Conservation (phyloP, 2,113 vertebrate species). For the Rallus limicola region DNA sequence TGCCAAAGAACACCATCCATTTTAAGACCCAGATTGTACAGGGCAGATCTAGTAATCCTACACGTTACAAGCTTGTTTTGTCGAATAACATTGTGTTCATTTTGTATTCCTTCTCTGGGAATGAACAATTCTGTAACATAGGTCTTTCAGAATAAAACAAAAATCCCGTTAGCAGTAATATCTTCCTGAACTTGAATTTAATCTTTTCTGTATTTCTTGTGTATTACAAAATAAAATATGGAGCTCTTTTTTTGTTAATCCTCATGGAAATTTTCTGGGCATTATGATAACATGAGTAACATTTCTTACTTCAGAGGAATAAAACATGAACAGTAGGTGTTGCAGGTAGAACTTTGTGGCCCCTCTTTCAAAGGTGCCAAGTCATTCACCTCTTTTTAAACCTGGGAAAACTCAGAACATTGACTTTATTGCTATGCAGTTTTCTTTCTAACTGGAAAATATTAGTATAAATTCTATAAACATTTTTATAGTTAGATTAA, state of each 20-base stretch:
- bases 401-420: neutral
- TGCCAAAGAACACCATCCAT: slow-evolving; percentile 52
- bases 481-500: neutral
- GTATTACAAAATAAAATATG: slow-evolving; percentile 57
- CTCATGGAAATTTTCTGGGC: slow-evolving; percentile 1
- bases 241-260: slow-evolving; percentile 63
- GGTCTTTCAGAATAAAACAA: slow-evolving; percentile 58
- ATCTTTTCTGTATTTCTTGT: slow-evolving; percentile 74
- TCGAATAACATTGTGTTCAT: slow-evolving; percentile 74
- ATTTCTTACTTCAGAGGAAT: neutral
- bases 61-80: slow-evolving; percentile 63
- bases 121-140: slow-evolving; percentile 72
- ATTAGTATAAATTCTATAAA: neutral
- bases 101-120: slow-evolving; percentile 69
- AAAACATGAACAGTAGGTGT: neutral
- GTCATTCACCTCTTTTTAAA: neutral
- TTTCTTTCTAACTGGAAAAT: neutral
- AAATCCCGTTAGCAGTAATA: slow-evolving; percentile 53
- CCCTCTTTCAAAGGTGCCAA: neutral
- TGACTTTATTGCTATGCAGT: neutral
- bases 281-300: slow-evolving; percentile 20
- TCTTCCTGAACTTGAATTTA: slow-evolving; percentile 65
- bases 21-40: slow-evolving; percentile 58
- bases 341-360: neutral
- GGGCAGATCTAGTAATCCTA: slow-evolving; percentile 73